Evolutionary conservation across 2,797 vertebrate genomes (phyloP).

Genomic region (Tapera naevia): DNA sequence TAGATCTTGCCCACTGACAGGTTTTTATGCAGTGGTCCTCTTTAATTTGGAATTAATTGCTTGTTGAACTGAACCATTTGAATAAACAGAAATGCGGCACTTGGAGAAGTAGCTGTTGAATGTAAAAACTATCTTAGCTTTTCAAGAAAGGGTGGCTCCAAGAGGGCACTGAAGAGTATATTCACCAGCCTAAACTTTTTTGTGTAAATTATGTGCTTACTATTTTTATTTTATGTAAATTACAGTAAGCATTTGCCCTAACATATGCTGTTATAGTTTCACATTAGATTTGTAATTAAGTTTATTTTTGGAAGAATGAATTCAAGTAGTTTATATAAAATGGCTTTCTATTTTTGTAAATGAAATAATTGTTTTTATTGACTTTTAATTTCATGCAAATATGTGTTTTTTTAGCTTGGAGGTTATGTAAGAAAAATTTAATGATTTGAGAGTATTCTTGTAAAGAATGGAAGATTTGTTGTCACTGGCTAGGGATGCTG

Average conservation of each 20-base stretch:
- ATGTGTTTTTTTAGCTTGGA: neutral
- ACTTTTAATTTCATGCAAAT: conserved; percentile 55
- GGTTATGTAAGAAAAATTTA: conserved; percentile 23
- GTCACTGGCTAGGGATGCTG: neutral
- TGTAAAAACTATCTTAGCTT: neutral
- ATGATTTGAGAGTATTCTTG: neutral
- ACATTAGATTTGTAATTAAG: conserved; percentile 53
- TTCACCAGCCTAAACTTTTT: neutral
- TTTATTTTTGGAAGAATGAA: conserved; percentile 61
- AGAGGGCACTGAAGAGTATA: neutral
- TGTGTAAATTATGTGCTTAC: conserved; percentile 37
- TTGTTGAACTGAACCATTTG: neutral
- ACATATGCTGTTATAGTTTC: conserved; percentile 52
- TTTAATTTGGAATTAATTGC: conserved; percentile 21
- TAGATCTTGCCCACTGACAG: neutral
- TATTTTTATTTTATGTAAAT: conserved; percentile 66
- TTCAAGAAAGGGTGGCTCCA: conserved; percentile 29
- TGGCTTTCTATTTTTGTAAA: conserved; percentile 59
- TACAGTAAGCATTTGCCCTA: conserved; percentile 50
- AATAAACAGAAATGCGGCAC: neutral
- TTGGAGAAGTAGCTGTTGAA: conserved; percentile 3
- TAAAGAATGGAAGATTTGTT: neutral
- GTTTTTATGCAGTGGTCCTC: neutral
- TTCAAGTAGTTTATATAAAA: conserved; percentile 46
- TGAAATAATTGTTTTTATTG: conserved; percentile 60